phyloP scores from a whole-genome alignment of 2,113 vertebrate species.

The Phocoena phocoena region DNA sequence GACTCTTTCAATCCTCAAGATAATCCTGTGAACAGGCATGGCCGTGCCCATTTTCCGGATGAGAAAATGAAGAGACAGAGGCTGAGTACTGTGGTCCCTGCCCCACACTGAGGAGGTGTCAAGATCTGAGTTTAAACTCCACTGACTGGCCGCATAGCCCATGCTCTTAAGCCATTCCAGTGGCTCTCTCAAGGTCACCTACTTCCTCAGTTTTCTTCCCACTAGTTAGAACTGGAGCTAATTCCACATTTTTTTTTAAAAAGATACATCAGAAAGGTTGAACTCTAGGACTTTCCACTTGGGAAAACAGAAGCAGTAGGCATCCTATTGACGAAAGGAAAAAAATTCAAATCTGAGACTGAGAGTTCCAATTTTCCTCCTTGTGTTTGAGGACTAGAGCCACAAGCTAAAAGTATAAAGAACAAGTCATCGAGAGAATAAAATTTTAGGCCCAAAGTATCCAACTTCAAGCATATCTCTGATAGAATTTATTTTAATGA shows the following conservation, averaged over 20 bases:
- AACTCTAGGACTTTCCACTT: neutral
- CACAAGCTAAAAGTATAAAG: neutral
- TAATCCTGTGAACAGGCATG: neutral
- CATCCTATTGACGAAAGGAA: neutral
- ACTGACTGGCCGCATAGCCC: neutral
- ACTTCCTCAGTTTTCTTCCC: neutral
- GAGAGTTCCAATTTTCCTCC: neutral
- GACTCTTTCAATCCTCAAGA: neutral
- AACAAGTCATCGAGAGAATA: neutral
- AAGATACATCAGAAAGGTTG: neutral
- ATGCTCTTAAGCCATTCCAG: neutral
- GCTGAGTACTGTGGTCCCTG: neutral
- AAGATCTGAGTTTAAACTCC: neutral
- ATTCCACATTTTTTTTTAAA: neutral
- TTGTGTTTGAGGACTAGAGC: neutral
- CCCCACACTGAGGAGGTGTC: neutral
- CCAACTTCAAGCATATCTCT: neutral
- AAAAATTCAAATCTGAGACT: neutral
- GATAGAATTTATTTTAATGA: neutral
- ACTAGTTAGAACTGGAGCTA: neutral
- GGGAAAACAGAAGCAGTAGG: neutral
- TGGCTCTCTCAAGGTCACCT: neutral
- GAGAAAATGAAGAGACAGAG: neutral
- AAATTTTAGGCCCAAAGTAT: neutral
- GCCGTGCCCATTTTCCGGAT: neutral